Percentiles rank a stretch among this genome's conserved stretches.
Evolutionary conservation across 2,888 invertebrate species (phyloP).

Genomic region (Habrosyne pyritoides): DNA sequence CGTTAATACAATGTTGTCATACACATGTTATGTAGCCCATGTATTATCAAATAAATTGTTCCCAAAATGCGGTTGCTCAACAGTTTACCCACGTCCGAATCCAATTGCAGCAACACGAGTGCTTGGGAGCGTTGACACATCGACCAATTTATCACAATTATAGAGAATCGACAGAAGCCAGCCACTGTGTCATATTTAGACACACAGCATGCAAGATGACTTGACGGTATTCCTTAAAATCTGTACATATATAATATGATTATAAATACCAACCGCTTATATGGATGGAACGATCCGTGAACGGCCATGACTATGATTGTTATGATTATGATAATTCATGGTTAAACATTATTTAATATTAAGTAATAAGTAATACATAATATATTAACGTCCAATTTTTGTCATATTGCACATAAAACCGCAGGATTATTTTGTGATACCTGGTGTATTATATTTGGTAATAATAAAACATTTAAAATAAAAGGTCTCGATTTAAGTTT

Average conservation of each 20-base stretch:
- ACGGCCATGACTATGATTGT: too few relatives aligned
- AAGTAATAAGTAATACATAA: not conserved
- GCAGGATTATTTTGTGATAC: not conserved
- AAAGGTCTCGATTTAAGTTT: not conserved
- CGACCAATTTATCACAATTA: slow-evolving; percentile 51
- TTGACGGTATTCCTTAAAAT: slow-evolving; percentile 9
- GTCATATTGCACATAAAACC: not conserved
- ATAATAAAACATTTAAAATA: not conserved
- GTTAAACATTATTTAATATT: too few relatives aligned
- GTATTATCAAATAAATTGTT: slow-evolving; percentile 25
- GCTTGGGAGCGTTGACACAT: slow-evolving; percentile 48
- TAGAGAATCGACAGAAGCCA: slow-evolving; percentile 2
- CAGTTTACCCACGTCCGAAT: slow-evolving; percentile 22
- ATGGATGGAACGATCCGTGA: too few relatives aligned
- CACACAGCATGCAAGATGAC: slow-evolving; percentile 3
- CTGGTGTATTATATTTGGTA: not conserved
- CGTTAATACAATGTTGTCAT: slow-evolving; percentile 3
- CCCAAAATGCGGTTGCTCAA: slow-evolving; percentile 26
- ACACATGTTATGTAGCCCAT: slow-evolving; percentile 15
- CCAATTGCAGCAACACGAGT: slow-evolving; percentile 22
- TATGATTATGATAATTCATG: too few relatives aligned
- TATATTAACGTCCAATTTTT: not conserved
- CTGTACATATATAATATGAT: not conserved
- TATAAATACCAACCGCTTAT: too few relatives aligned
- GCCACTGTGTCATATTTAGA: slow-evolving; percentile 3